Evolutionary conservation across 2,113 vertebrate genomes (phyloP), one percentile per base, ranked within the genome.

Genomic region (Clarias magur): DNA sequence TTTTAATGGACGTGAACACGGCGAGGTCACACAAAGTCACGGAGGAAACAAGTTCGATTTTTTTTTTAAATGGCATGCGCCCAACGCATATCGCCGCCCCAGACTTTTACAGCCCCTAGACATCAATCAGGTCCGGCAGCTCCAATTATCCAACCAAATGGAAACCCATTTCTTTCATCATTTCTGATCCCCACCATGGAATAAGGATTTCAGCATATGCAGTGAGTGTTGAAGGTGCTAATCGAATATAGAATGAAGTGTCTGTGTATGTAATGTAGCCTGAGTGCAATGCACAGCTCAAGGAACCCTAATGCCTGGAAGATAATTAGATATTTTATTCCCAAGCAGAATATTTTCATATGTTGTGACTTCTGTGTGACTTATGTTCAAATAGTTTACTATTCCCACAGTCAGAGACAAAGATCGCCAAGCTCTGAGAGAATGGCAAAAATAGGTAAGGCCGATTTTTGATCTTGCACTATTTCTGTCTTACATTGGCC

Each of bases 11-110:
- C 56, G 54, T 8, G 84, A 90, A 90, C 85, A 84, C 38, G 16
- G 38, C 54, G 82, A 91, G 90, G 91, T 92, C 89, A 88, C 21
- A 63, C 91, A 91, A 92, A 82, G 90, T 92, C 85, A 85, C 68
- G 12, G 25, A 38, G 63, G 82, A 82, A 87, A 88, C 79, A 86
- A 79, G 80, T 79, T 60, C 42, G 60, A 79, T 83, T 85, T 83
- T 83, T 85, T 83, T 83, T 27, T 72, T 19, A n/a, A 81, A 70
- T 79, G 81, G 34, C 73, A 75, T 84, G 89, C 63, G 27, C 82
- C 72, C 54, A 1, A 83, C 70, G 57, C 84, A 87, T 80, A 83
- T 86, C 80, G 54, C 57, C 17, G 34, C 82, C 86, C 80, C 65
- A 79, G 59, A 86, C 70, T 81, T 85, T 78, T 62, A 76, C 63